A percentile compares a stretch with the other conserved stretches of the same genome.
phyloP scores from a whole-genome alignment of 2,113 vertebrate species.

The Mastomys coucha region DNA sequence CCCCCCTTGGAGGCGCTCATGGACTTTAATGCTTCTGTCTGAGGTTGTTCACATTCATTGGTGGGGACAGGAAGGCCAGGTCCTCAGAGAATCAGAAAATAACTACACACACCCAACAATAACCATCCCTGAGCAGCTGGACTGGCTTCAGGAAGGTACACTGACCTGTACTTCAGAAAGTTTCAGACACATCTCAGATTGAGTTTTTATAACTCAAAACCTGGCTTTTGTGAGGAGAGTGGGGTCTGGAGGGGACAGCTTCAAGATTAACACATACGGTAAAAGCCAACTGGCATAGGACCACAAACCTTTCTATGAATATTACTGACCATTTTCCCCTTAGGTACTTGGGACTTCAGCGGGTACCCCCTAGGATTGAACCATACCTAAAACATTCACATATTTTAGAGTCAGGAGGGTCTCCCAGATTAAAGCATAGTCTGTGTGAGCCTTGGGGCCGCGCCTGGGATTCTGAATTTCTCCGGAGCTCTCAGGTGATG shows the following conservation, averaged over 20 bases:
- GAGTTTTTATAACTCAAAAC: not conserved
- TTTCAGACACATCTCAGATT: not conserved
- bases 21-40: not conserved
- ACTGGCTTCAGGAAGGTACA: not conserved
- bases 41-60: too few species aligned
- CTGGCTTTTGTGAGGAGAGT: not conserved
- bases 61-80: not conserved
- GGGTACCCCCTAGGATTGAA: not conserved
- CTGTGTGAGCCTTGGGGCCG: not conserved
- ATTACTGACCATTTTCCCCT: not conserved
- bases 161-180: not conserved
- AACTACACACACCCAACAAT: not conserved
- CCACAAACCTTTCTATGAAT: not conserved
- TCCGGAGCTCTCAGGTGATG: not conserved
- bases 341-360: not conserved
- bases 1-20: not conserved
- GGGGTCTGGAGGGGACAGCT: not conserved
- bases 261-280: too few species aligned
- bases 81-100: not conserved
- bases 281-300: not conserved
- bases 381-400: not conserved
- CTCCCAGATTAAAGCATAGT: not conserved
- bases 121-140: not conserved
- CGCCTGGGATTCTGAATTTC: not conserved
- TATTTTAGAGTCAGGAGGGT: not conserved